Evolutionary conservation across 2,797 vertebrate genomes (phyloP).

Genomic region (Onychomys leucogaster): DNA sequence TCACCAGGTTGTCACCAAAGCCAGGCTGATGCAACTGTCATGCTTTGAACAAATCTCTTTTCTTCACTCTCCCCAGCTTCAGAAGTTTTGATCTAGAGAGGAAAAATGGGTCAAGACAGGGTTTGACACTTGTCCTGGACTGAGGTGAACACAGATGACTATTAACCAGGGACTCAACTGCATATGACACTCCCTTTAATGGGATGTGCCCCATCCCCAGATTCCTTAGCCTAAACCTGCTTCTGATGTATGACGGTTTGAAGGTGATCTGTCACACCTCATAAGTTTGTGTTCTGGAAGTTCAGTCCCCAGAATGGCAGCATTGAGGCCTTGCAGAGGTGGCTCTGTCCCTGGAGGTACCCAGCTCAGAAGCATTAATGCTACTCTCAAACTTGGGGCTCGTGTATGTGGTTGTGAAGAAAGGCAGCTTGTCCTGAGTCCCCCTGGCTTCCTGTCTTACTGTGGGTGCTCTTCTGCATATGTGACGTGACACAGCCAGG

Average conservation of each 20-base stretch:
- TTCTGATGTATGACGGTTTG: not conserved
- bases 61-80: not conserved
- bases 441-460: not conserved
- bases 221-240: not conserved
- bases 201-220: too few relatives aligned
- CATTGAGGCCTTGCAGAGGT: not conserved
- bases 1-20: not conserved
- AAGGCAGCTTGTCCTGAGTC: too few relatives aligned
- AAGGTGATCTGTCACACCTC: not conserved
- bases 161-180: not conserved
- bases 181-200: not conserved
- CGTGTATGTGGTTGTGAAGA: not conserved
- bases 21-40: not conserved
- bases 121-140: not conserved
- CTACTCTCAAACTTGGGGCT: not conserved
- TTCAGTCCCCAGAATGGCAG: not conserved
- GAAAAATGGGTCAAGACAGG: not conserved
- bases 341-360: not conserved
- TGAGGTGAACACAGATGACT: too few relatives aligned
- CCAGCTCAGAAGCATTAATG: not conserved
- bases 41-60: not conserved
- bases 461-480: not conserved
- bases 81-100: not conserved
- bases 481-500: not conserved
- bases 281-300: not conserved